phyloP scores from a whole-genome alignment of 2,113 vertebrate genomes.

The Rhineura floridana region DNA sequence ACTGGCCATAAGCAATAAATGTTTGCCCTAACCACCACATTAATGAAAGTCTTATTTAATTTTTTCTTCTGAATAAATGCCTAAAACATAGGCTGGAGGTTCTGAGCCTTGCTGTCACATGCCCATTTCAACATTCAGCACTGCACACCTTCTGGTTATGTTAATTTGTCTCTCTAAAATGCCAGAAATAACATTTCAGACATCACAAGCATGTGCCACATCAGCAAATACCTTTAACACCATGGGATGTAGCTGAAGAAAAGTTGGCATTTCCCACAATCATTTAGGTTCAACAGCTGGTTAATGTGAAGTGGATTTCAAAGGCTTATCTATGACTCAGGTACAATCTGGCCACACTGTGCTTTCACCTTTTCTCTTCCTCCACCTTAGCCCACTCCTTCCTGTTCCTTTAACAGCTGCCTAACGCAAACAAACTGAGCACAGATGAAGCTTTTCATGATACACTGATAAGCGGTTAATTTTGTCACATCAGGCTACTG shows the following conservation, averaged over 20 bases:
- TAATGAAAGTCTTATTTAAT: neutral
- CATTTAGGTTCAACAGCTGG: neutral
- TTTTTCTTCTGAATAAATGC: neutral
- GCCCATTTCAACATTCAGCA: neutral
- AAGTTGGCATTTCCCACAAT: neutral
- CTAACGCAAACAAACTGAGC: neutral
- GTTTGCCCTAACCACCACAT: neutral
- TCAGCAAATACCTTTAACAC: rapidly evolving
- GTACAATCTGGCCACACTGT: neutral
- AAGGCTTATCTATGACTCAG: neutral
- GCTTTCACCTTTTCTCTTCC: neutral
- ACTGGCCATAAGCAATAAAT: neutral
- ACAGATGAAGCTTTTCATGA: neutral
- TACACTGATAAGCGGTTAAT: too few species aligned
- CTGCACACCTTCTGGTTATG: neutral
- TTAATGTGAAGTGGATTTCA: neutral
- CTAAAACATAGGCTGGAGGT: conserved; percentile 9
- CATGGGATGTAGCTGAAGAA: rapidly evolving
- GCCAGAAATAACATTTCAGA: neutral
- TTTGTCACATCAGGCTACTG: neutral
- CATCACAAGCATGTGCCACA: conserved; percentile 10
- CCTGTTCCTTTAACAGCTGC: too few species aligned
- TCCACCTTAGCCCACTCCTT: too few species aligned
- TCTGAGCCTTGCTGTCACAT: neutral
- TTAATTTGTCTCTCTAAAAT: conserved; percentile 9